Percentiles rank a stretch among this genome's conserved stretches.
These are phyloP conservation scores for Mesoclemmys tuberculata DNA, from an alignment of 2,113 vertebrate genomes.

Conservation along the genomic window DNA sequence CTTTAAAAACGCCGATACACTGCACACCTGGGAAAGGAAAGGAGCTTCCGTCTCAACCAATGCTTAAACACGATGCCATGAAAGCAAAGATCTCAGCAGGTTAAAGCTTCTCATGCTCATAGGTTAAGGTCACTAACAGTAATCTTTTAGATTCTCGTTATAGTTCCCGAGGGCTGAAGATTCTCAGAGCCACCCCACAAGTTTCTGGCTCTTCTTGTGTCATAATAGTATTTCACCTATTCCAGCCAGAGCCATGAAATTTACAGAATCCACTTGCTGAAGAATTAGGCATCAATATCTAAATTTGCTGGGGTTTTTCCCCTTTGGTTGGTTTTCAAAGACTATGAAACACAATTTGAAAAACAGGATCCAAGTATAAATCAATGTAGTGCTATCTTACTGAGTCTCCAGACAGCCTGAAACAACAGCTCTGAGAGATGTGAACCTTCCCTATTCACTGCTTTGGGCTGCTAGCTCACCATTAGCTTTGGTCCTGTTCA, in stretches of 20 bases:
- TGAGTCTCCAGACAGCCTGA: neutral
- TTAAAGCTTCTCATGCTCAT: rapidly evolving
- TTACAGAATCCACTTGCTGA: neutral
- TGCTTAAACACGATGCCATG: rapidly evolving
- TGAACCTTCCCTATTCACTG: neutral
- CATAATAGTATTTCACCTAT: rapidly evolving
- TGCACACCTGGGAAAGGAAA: neutral
- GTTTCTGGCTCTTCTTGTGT: neutral
- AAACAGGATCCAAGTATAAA: neutral
- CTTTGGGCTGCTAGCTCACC: too few species aligned
- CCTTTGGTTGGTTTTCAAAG: neutral
- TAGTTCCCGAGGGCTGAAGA: neutral
- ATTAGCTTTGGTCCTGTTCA: neutral
- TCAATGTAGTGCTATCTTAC: too few species aligned
- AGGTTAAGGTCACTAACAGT: neutral
- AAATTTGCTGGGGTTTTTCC: neutral
- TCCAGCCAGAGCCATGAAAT: neutral
- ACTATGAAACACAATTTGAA: neutral
- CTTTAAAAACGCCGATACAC: neutral
- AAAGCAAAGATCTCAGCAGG: neutral
- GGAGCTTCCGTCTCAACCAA: neutral
- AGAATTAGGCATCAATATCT: neutral
- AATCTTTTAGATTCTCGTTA: neutral
- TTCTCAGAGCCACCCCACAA: neutral
- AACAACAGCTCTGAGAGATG: neutral